A percentile compares a stretch with the other conserved stretches of the same genome.
Conservation (phyloP, 2,113 vertebrate species). For the Trachemys scripta region DNA sequence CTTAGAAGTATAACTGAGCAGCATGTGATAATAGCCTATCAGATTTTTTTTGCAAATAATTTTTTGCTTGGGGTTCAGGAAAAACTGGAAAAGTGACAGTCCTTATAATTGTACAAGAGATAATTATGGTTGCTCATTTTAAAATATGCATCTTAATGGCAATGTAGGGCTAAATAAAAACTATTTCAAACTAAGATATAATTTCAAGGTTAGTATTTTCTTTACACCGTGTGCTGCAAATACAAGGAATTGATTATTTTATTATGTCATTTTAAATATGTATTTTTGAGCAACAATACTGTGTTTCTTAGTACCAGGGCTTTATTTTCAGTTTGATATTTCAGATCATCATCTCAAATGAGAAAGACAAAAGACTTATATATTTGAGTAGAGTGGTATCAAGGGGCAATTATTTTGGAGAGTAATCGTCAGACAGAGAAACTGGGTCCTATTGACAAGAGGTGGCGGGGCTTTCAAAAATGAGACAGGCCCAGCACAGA, state of each 20-base stretch:
- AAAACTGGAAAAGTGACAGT: not conserved
- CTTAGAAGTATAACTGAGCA: not conserved
- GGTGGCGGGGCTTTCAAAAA: not conserved
- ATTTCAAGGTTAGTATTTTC: not conserved
- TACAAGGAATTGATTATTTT: not conserved
- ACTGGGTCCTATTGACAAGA: not conserved
- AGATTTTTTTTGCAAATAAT: not conserved
- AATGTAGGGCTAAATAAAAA: not conserved
- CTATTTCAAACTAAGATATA: not conserved
- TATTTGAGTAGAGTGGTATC: not conserved
- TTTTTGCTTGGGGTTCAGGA: not conserved
- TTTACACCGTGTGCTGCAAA: not conserved
- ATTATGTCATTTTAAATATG: not conserved
- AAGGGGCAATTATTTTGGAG: accelerated
- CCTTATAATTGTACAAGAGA: not conserved
- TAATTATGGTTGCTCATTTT: not conserved
- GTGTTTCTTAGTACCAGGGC: not conserved
- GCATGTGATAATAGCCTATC: not conserved
- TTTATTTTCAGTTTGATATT: not conserved
- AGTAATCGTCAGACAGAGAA: not conserved
- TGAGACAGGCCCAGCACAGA: not conserved
- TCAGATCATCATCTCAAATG: not conserved
- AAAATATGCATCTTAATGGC: not conserved
- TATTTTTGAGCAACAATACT: not conserved
- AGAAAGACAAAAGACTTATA: not conserved